phyloP scores from a whole-genome alignment of 2,888 invertebrate genomes.

The Netelia fuscicornis region DNA sequence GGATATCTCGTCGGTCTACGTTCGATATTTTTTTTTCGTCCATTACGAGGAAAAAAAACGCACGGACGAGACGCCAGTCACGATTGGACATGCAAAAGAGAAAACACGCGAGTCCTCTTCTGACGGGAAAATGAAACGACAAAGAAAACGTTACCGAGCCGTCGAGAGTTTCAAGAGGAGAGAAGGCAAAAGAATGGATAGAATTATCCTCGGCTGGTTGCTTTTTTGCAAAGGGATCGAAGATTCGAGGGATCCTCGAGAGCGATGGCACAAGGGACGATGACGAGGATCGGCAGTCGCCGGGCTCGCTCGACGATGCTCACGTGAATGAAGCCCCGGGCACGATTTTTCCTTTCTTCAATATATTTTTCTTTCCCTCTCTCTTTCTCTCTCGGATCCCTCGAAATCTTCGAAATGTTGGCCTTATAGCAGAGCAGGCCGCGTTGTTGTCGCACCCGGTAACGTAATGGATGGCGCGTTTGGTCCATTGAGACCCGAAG shows the following conservation, averaged over 20 bases:
- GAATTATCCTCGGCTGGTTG: slow-evolving; percentile 57
- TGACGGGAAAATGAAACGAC: slow-evolving; percentile 30
- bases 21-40: slow-evolving; percentile 18
- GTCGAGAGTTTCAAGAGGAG: slow-evolving; percentile 53
- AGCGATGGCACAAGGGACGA: neutral
- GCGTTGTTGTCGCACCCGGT: slow-evolving; percentile 80
- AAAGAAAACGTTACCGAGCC: slow-evolving; percentile 37
- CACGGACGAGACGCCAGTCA: slow-evolving; percentile 30
- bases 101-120: slow-evolving; percentile 40
- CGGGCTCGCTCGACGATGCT: slow-evolving; percentile 23
- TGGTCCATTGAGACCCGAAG: slow-evolving; percentile 76
- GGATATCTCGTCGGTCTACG: neutral
- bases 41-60: slow-evolving; percentile 26
- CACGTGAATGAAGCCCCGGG: slow-evolving; percentile 33
- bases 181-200: slow-evolving; percentile 43
- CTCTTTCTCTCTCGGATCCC: slow-evolving; percentile 18
- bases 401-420: neutral
- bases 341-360: slow-evolving; percentile 36
- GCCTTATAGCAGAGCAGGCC: neutral
- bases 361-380: slow-evolving; percentile 9
- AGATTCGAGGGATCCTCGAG: neutral
- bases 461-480: slow-evolving; percentile 79
- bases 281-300: neutral
- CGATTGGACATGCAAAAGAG: slow-evolving; percentile 21
- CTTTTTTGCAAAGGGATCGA: slow-evolving; percentile 32